Conservation (phyloP, 2,888 invertebrate species). For the Drosophila lutescens region DNA sequence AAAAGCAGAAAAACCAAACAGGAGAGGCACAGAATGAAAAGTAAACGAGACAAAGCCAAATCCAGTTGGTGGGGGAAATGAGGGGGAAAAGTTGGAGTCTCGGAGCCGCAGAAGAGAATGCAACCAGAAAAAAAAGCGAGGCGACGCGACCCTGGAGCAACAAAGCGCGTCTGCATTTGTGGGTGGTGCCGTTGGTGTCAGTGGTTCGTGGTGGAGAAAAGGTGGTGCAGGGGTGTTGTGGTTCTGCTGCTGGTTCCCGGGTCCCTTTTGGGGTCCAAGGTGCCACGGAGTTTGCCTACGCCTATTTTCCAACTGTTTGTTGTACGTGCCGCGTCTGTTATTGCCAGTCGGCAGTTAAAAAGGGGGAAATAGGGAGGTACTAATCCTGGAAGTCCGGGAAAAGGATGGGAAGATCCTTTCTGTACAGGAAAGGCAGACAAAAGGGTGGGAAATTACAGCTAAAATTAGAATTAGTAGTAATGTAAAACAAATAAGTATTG, state of each 20-base stretch:
- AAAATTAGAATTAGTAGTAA: conserved; percentile 8
- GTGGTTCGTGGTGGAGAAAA: conserved; percentile 3
- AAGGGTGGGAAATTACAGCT: conserved; percentile 5
- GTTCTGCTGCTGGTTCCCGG: background rate
- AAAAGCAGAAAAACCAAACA: conserved; percentile 43
- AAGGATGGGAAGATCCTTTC: background rate
- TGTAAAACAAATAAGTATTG: background rate
- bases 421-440: background rate
- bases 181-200: conserved; percentile 41
- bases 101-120: conserved; percentile 23
- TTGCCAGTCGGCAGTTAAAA: conserved; percentile 41
- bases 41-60: conserved; percentile 46
- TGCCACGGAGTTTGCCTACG: conserved; percentile 44
- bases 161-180: conserved; percentile 47
- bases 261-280: conserved; percentile 35
- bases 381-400: background rate
- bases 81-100: conserved; percentile 23
- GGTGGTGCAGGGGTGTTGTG: background rate
- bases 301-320: conserved; percentile 42
- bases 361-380: background rate
- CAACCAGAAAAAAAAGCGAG: conserved; percentile 15
- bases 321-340: conserved; percentile 62
- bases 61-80: conserved; percentile 28
- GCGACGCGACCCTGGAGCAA: conserved; percentile 50
- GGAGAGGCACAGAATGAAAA: conserved; percentile 40